Evolutionary conservation across 64 coral and sea anemone genomes (phyloP).

Genomic region (Actinia tenebrosa): DNA sequence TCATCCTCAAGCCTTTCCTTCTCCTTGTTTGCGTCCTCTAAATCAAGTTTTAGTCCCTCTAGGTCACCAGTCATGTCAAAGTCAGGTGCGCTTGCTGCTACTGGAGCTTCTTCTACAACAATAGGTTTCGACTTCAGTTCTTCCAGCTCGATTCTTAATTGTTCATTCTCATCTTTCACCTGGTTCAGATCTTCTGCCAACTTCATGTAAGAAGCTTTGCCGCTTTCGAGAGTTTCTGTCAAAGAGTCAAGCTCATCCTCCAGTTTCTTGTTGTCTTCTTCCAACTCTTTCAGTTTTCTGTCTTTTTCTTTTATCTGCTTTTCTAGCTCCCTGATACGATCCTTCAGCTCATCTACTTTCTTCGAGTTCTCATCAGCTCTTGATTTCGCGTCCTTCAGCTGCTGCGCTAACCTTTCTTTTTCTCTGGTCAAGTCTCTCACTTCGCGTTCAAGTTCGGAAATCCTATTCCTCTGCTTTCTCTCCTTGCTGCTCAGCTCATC

Average conservation of each 20-base stretch:
- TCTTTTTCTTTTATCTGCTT: slow-evolving; percentile 49
- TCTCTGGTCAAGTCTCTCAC: background rate
- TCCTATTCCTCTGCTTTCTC: slow-evolving; percentile 13
- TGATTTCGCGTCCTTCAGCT: background rate
- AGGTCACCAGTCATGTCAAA: slow-evolving; percentile 10
- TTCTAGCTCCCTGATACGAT: slow-evolving; percentile 22
- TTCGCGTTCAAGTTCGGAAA: background rate
- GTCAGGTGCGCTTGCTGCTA: background rate
- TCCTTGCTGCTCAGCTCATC: background rate
- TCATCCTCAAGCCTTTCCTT: slow-evolving; percentile 1
- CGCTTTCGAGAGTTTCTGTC: background rate
- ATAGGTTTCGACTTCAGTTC: slow-evolving; percentile 13
- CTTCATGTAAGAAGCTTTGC: background rate
- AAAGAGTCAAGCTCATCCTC: slow-evolving; percentile 17
- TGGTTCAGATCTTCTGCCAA: background rate
- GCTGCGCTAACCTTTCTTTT: background rate
- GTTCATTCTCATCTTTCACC: slow-evolving; percentile 30
- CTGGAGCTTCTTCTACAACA: background rate
- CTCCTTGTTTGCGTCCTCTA: background rate
- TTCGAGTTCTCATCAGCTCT: slow-evolving; percentile 35
- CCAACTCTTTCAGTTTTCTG: slow-evolving; percentile 1
- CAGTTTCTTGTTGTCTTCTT: slow-evolving; percentile 10
- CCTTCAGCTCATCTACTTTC: slow-evolving; percentile 27
- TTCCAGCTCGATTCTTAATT: background rate
- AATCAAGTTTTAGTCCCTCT: background rate